Base-by-base conservation (phyloP, 2,888 invertebrate species). In the Hermaeophaga mercurialis region DNA sequence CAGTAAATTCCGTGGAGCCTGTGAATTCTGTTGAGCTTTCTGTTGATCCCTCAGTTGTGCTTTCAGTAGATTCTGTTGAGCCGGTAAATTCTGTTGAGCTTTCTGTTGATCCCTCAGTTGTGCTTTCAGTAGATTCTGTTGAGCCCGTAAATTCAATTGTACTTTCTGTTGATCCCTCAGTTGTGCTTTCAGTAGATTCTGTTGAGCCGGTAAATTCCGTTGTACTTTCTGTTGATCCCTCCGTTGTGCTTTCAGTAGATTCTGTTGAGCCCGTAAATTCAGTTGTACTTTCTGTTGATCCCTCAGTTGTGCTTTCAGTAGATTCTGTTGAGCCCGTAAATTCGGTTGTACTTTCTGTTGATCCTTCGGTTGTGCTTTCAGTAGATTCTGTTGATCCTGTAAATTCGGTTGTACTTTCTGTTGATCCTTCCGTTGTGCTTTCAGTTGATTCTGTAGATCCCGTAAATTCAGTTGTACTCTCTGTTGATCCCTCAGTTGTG, bases 51-150 rank as follows among this genome's bases (percentile, higher is more conserved):
- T 36, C 58, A 3, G 54, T 38, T 8, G 56, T 57, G 11, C 33
- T 26, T 17, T 19, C 48, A 17, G 28, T 43, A 6, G 50, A 48
- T 44, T 59, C 62, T 34, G 66, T 68, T 7, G 54, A 31, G 11
- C 49, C 43, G 17, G 38, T 49, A 17, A 38, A 47, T 38, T 52
- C 52, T 4, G 47, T 49, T 8, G 50, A 33, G 38, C 48, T 56
- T 54, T 58, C 63, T n/a, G 58, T 50, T 33, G 65, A 62, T 19
- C 57, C 62, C 46, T 67, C 67, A 3, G 65, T 66, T 34, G 47
- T 47, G 17, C 12, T 14, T 4, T 24, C 36, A 6, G 47, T 17
- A 5, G 46, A 24, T 17, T 22, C 41, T 14, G 48, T 54, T 1
- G 38, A 52, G 19, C 44, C 54, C 1, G 54, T 46, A 17, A 15